phyloP scores from a whole-genome alignment of 2,888 invertebrate species.

The Minunthozetes semirufus region DNA sequence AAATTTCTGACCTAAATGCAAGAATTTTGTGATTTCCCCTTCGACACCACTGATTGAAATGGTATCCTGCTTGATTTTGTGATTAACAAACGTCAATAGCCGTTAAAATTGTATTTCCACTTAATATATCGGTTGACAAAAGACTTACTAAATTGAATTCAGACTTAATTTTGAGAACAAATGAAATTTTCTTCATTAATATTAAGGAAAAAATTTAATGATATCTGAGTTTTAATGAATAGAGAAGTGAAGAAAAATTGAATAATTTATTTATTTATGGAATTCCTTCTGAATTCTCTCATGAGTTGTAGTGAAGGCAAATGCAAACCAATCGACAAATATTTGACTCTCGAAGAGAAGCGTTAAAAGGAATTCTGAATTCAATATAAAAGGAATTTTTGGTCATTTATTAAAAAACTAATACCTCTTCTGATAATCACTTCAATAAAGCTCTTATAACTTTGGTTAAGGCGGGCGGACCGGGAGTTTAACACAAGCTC shows the following conservation, averaged over 20 bases:
- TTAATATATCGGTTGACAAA: too few species aligned
- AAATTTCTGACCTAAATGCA: too few species aligned
- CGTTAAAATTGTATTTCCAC: too few species aligned
- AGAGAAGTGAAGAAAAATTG: not conserved
- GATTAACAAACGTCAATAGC: too few species aligned
- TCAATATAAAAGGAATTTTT: slow-evolving; percentile 13
- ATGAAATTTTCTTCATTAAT: not conserved
- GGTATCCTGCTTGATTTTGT: too few species aligned
- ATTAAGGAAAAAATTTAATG: not conserved
- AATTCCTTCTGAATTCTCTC: slow-evolving; percentile 1
- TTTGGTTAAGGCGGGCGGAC: not conserved
- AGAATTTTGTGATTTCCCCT: too few species aligned
- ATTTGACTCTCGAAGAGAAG: not conserved
- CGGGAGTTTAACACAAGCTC: not conserved
- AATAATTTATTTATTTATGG: slow-evolving; percentile 19
- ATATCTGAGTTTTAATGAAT: not conserved
- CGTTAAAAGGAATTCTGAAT: not conserved
- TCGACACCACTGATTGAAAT: too few species aligned
- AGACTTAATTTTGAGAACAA: not conserved
- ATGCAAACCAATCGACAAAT: slow-evolving; percentile 5
- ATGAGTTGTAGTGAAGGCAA: not conserved
- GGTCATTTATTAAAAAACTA: slow-evolving; percentile 23
- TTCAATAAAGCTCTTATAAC: not conserved
- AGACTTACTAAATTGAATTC: too few species aligned
- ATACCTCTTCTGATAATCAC: slow-evolving; percentile 10